Evolutionary conservation across 2,888 invertebrate genomes (phyloP), one percentile per base, ranked within the genome.

Genomic region (Calephelis perditalis): DNA sequence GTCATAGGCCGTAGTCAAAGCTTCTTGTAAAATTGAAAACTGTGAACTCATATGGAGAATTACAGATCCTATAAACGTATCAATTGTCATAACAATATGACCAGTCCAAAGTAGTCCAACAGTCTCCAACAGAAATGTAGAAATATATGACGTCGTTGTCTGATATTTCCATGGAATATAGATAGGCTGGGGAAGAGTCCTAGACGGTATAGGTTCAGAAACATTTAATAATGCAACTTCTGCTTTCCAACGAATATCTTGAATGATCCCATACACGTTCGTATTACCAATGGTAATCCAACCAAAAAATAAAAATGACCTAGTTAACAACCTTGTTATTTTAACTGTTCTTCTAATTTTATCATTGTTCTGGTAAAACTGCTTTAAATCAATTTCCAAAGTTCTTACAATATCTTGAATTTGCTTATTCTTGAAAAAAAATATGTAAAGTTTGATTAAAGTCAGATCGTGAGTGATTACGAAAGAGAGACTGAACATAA

Each of bases 151-250:
- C 12, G 59, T 61, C 44, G 89, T 84, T 44, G 73, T 71, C 66
- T 89, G 84, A 67, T 86, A 86, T 37, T 76, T 70, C 90, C 90
- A 90, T n/a, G 90, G 90, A 64, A 89, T 89, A 66, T 81, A 89
- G 65, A 90, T 85, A 2, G 90, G 87, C 56, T 87, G 88, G 1
- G 90, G 86, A 2, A 90, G 69, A 3, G 79, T 78, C n/a, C 89
- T 77, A 1, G 72, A 62, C 0, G 86, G 87, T 57, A 61, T 76
- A 1, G 61, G 52, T 11, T 70, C 62, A 6, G 82, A 77, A 45
- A 75, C 74, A 59, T 85, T 87, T n/a, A 83, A 66, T 35, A 68
- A 69, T 5, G 74, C 73, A 5, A 84, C 71, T 56, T 77, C 70
- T 45, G 74, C 66, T 67, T 82, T 87, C 90, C 90, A 89, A 5